Evolutionary conservation across 2,113 vertebrate species (phyloP).

Genomic region (Thymallus thymallus): DNA sequence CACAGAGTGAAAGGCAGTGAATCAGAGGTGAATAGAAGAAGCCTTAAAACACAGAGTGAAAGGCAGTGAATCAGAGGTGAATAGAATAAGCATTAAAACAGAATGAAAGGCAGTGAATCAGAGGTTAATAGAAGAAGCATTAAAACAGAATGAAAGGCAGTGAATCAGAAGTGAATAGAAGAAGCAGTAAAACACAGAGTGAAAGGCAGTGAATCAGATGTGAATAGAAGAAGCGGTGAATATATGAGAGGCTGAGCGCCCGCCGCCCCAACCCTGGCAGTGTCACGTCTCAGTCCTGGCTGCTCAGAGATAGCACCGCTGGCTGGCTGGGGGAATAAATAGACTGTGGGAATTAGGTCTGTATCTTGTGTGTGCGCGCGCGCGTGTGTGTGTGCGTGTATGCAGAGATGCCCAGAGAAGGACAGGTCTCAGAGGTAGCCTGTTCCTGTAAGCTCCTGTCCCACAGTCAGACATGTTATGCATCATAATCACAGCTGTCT

Average conservation of each 20-base stretch:
- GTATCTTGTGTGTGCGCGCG: not conserved
- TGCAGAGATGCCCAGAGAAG: conserved; percentile 5
- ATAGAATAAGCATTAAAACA: too few relatives aligned
- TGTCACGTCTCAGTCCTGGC: conserved; percentile 54
- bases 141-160: too few relatives aligned
- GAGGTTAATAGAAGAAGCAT: too few relatives aligned
- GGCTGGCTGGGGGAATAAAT: conserved; percentile 22
- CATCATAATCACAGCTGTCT: not conserved
- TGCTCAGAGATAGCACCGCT: conserved; percentile 43
- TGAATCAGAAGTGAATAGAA: too few relatives aligned
- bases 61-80: too few relatives aligned
- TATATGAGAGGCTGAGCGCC: conserved; percentile 42
- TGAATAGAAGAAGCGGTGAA: conserved; percentile 45
- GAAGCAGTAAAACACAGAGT: not conserved
- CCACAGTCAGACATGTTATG: not conserved
- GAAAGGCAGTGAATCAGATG: conserved; percentile 54
- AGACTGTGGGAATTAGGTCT: conserved; percentile 46
- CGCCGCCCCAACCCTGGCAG: conserved; percentile 41
- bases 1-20: too few relatives aligned
- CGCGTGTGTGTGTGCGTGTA: not conserved
- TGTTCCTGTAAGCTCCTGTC: not conserved
- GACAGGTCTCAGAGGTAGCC: conserved; percentile 1
- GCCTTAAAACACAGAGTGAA: too few relatives aligned
- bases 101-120: too few relatives aligned
- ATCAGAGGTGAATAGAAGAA: too few relatives aligned